Evolutionary conservation across 2,888 invertebrate species (phyloP).

Genomic region (Dendrolimus houi): DNA sequence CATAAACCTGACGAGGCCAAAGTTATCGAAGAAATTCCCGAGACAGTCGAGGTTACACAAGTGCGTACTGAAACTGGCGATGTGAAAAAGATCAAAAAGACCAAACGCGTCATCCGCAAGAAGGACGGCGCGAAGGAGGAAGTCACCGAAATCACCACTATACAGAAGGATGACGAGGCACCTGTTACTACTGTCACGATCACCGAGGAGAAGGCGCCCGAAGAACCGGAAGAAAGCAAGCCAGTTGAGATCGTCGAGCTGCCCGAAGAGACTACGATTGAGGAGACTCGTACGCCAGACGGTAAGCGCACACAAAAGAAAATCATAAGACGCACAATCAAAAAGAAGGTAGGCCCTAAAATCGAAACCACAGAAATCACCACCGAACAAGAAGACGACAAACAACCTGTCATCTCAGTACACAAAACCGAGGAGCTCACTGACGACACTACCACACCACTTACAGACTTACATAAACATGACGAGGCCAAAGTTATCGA

Average conservation of each 20-base stretch:
- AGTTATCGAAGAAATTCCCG: constrained; percentile 20
- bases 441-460: constrained; percentile 21
- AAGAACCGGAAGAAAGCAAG: constrained; percentile 1
- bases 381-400: constrained; percentile 56
- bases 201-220: constrained; percentile 3
- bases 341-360: constrained; percentile 34
- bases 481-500: constrained; percentile 26
- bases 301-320: constrained; percentile 15
- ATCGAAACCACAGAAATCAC: constrained; percentile 35
- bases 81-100: constrained; percentile 17
- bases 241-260: constrained; percentile 4
- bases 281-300: constrained; percentile 10
- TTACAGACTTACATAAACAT: constrained; percentile 8
- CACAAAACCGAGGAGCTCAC: constrained; percentile 38
- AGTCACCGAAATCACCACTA: constrained; percentile 18
- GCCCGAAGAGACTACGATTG: constrained; percentile 18
- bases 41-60: constrained; percentile 13
- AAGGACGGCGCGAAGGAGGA: constrained; percentile 13
- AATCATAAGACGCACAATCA: constrained; percentile 41
- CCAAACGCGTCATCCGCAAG: constrained; percentile 10
- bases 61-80: constrained; percentile 24
- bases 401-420: constrained; percentile 48
- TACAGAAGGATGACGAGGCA: constrained; percentile 16
- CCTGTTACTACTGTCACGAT: constrained; percentile 4
- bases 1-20: constrained; percentile 18